Evolutionary conservation across 1,140 invertebrate genomes (phyloP), one percentile per base, ranked within the genome.

Genomic region (Glomeris maerens): DNA sequence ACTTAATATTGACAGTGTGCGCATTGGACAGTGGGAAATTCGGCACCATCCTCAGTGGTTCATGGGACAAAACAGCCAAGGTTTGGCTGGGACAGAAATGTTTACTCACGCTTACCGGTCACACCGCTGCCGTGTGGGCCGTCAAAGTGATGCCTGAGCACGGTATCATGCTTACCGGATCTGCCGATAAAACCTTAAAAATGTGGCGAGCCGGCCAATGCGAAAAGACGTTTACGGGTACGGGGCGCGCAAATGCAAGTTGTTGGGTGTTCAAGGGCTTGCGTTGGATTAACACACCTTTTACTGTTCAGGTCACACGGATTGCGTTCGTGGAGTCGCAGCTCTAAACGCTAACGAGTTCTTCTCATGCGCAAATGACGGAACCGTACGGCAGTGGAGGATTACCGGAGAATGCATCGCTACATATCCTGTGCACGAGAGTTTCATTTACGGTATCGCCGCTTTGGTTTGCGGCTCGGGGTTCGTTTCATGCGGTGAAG

Each of bases 341-440:
- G 72, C 79, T 1, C 63, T 91, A 2, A 75, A 73, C 45, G 68
- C 74, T 22, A 70, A 77, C 25, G 75, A 81, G 41, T 84, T 95
- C 63, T 62, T 93, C 14, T 92, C 88, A 27, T 89, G 85, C 62
- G 78, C 85, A 21, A 98, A 97, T 69, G 93, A 98, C 74, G 81
- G 82, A 0, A 76, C 80, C 2, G 72, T 96, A 14, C 77, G 80
- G 58, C 70, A 80, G 27, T 96, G 92, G 92, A 77, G 70, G 50
- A 65, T 78, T 27, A 73, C 74, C 50, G 88, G 89, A 49, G 77
- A 82, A 58, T 86, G 84, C 65, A 60, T 91, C 2, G 73, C 78
- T 28, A 78, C 78, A n/a, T 80, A 79, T 60, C 78, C 78, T 65
- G 84, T 85, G 0, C 89, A 93, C 61, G 75, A 78, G 27, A 77